phyloP scores from a whole-genome alignment of 1,140 invertebrate genomes.

The Halesus radiatus region DNA sequence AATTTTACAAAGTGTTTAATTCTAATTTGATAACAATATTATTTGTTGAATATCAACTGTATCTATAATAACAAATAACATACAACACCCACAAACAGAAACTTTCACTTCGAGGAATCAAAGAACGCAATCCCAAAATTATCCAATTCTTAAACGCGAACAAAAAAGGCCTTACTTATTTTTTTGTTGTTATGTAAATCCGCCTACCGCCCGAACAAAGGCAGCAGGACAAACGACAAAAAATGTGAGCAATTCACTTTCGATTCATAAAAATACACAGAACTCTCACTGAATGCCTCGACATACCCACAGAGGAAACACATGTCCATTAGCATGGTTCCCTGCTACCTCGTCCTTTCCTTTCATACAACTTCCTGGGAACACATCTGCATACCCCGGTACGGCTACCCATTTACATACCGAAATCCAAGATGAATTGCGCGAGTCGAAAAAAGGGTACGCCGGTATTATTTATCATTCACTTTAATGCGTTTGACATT shows the following conservation, averaged over 20 bases:
- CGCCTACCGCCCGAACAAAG: neutral
- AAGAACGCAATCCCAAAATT: neutral
- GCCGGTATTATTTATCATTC: constrained; percentile 42
- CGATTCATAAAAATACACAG: neutral
- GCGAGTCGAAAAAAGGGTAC: constrained; percentile 20
- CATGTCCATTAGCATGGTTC: constrained; percentile 42
- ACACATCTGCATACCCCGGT: constrained; percentile 19
- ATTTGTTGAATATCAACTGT: no score
- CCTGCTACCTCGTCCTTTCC: constrained; percentile 32
- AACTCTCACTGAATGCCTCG: neutral
- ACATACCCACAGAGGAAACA: constrained; percentile 38
- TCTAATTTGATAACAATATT: no score
- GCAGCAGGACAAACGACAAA: constrained; percentile 25
- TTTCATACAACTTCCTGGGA: constrained; percentile 52
- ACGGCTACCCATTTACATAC: constrained; percentile 46
- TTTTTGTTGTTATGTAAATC: constrained; percentile 2
- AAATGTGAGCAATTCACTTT: constrained; percentile 28
- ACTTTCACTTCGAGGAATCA: neutral
- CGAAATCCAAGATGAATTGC: constrained; percentile 43
- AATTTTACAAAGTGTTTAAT: no score
- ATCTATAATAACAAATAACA: no score
- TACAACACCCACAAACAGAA: no score
- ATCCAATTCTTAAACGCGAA: neutral
- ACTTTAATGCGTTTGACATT: constrained; percentile 43
- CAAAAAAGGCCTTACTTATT: constrained; percentile 7